Evolutionary conservation across 2,113 vertebrate species (phyloP).

Genomic region (Mesoclemmys tuberculata): DNA sequence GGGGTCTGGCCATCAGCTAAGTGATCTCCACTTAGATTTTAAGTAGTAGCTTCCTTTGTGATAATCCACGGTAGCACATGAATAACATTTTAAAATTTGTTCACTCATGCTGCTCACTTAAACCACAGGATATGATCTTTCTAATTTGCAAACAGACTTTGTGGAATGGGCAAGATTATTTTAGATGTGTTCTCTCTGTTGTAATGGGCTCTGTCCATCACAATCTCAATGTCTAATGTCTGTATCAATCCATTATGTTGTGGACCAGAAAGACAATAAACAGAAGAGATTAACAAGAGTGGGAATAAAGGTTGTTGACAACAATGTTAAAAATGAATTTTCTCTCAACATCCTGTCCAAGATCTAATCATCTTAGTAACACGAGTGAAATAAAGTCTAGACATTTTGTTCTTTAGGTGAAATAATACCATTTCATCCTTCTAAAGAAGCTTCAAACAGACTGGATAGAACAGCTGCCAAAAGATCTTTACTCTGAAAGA

Average conservation of each 20-base stretch:
- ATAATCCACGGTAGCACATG: background rate
- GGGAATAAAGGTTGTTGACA: slow-evolving; percentile 2
- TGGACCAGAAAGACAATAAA: slow-evolving; percentile 48
- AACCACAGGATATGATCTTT: background rate
- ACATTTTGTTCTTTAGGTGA: background rate
- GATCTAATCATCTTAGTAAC: background rate
- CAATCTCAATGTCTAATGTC: background rate
- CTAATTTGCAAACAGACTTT: background rate
- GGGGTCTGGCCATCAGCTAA: background rate
- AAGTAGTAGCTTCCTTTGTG: background rate
- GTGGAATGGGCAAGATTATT: background rate
- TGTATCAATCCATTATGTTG: background rate
- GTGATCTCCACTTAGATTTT: background rate
- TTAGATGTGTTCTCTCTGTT: background rate
- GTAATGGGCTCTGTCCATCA: background rate
- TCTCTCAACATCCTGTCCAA: slow-evolving; percentile 15
- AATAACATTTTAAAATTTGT: background rate
- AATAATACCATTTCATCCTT: background rate
- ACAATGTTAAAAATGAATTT: slow-evolving; percentile 29
- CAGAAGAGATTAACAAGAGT: background rate
- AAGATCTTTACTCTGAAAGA: slow-evolving; percentile 25
- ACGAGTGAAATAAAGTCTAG: slow-evolving; percentile 34
- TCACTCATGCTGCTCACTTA: background rate
- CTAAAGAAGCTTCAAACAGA: slow-evolving; percentile 11
- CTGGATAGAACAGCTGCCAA: slow-evolving; percentile 25